Percentiles rank a stretch among this genome's conserved stretches.
These are phyloP conservation scores for Plemyria rubiginata DNA, from an alignment of 2,888 invertebrate genomes.

Conservation along the genomic window DNA sequence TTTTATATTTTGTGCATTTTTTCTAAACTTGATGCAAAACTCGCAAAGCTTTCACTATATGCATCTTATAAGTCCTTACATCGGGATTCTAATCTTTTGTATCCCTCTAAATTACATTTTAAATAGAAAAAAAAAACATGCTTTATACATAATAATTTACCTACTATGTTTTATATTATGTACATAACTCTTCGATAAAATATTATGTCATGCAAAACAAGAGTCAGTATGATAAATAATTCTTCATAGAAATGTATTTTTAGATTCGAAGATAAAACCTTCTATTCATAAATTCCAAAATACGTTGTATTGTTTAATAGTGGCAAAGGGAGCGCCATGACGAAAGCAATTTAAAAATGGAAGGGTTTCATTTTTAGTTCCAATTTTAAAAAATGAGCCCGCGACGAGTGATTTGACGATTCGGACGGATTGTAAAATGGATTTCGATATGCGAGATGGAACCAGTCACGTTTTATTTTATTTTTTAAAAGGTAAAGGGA, in stretches of 20 bases:
- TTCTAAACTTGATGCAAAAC: no score
- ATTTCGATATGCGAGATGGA: constrained; percentile 65
- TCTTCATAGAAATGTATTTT: constrained; percentile 47
- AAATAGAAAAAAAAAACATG: no score
- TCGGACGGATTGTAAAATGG: constrained; percentile 74
- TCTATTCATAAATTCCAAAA: constrained; percentile 51
- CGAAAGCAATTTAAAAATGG: constrained; percentile 82
- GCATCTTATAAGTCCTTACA: no score
- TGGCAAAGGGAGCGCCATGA: constrained; percentile 78
- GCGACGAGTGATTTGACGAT: constrained; percentile 80
- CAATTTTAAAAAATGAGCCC: constrained; percentile 80
- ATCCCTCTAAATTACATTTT: no score
- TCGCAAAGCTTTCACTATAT: no score
- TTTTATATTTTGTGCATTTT: constrained; percentile 3
- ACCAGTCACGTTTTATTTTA: constrained; percentile 45
- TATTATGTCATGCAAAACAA: neutral
- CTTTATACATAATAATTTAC: no score
- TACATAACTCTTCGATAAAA: neutral
- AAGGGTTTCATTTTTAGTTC: constrained; percentile 81
- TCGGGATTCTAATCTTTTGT: no score
- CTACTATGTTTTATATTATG: no score
- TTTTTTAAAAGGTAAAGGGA: neutral
- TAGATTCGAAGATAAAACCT: constrained; percentile 52
- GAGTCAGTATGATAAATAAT: constrained; percentile 38
- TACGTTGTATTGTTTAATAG: constrained; percentile 64